Base-by-base conservation (phyloP, 2,888 invertebrate species). In the Drosophila infuscata region DNA sequence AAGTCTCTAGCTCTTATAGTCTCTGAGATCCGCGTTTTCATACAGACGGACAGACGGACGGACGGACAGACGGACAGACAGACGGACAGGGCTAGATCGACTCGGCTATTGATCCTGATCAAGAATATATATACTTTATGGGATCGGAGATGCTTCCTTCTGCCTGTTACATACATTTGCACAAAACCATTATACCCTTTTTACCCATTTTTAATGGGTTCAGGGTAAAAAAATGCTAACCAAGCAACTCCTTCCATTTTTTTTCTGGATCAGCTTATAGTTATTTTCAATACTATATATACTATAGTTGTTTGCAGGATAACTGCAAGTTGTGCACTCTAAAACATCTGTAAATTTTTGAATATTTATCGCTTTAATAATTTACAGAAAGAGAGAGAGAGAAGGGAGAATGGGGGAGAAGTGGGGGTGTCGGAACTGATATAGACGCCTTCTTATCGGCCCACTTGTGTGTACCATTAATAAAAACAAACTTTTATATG, bases 381-480 rank as follows among this genome's bases (percentile, higher is more conserved):
- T 46, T 12, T 15, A 17, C 29, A 29, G 15, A 12, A 12, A 33
- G 25, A 9, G 33, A 30, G 20, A 20, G 29, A 41, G 32, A n/a
- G 15, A 41, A 30, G 35, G 17, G 36, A 15, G 9, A 7, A 1
- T 29, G 25, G 0, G 17, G 7, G 33, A 5, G 25, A 15, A 4
- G 8, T 8, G 46, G 1, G 46, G 29, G 46, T 25, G 15, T 15
- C 4, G 2, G 8, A 25, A 25, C 15, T 30, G 9, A 54, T 29
- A 60, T 30, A 35, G 53, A 36, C n/a, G 35, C 30, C 25, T 48
- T 69, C 75, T 69, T 73, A 79, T 83, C 70, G 67, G 54, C 32
- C 30, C 35, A 25, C 17, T 53, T 38, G 36, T 48, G 35, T 62
- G 56, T 35, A 35, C 61, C 62, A 66, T 63, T 69, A 61, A 74